Evolutionary conservation across 1,140 invertebrate species (phyloP).

Genomic region (Papilio helenus): DNA sequence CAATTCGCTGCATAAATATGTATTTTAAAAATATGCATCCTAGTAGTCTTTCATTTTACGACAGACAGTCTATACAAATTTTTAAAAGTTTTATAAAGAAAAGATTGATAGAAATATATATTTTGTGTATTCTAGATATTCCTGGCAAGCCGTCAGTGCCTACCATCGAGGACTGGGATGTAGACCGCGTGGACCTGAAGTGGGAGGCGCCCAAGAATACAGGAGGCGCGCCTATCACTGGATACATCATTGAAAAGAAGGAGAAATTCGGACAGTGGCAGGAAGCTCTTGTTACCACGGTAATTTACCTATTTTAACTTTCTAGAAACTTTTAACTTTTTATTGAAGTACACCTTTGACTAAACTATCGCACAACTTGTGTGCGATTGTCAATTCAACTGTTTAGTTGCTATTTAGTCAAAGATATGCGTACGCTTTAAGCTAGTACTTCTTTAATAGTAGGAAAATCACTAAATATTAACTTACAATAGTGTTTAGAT

Average conservation of each 20-base stretch:
- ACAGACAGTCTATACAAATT: too few relatives aligned
- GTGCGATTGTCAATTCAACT: too few relatives aligned
- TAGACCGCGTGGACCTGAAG: conserved; percentile 95
- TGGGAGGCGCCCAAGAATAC: conserved; percentile 95
- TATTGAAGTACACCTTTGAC: too few relatives aligned
- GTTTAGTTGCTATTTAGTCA: too few relatives aligned
- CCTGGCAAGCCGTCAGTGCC: conserved; percentile 95
- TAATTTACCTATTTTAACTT: conserved; percentile 64
- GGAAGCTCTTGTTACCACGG: conserved; percentile 91
- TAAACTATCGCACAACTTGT: too few relatives aligned
- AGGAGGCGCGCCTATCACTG: conserved; percentile 97
- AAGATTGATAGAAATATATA: too few relatives aligned
- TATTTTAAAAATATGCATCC: too few relatives aligned
- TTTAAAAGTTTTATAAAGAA: too few relatives aligned
- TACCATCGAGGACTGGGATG: conserved; percentile 96
- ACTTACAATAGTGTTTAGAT: neutral
- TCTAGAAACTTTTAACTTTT: neutral
- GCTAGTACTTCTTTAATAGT: conserved; percentile 3
- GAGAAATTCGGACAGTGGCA: conserved; percentile 96
- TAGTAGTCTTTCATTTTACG: too few relatives aligned
- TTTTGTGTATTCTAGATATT: conserved; percentile 83
- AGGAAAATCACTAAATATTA: neutral
- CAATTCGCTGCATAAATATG: too few relatives aligned
- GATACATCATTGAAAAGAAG: conserved; percentile 98
- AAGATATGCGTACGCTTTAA: too few relatives aligned